A percentile compares a stretch with the other conserved stretches of the same genome.
phyloP scores from a whole-genome alignment of 2,797 vertebrate species.

The Acrossocheilus fasciatus region DNA sequence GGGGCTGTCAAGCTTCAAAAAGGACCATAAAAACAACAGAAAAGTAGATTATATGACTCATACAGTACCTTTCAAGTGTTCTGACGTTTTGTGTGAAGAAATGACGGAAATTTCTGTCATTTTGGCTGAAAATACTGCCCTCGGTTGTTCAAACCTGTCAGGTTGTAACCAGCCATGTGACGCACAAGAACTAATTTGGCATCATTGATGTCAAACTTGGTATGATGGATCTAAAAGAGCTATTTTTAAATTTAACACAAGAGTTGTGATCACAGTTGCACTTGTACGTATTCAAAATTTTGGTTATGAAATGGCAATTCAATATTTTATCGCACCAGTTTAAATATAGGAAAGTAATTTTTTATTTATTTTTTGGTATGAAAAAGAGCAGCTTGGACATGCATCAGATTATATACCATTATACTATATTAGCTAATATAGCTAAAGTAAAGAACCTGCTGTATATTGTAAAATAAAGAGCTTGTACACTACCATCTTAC shows the following conservation, averaged over 20 bases:
- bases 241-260: neutral
- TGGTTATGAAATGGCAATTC: neutral
- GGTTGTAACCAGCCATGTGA: neutral
- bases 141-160: neutral
- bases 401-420: neutral
- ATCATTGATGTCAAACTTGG: neutral
- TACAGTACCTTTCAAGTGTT: constrained; percentile 5
- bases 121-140: neutral
- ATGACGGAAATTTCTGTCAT: neutral
- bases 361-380: neutral
- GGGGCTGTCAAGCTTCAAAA: constrained; percentile 28
- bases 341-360: neutral
- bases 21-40: neutral
- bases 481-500: neutral
- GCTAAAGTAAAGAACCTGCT: neutral
- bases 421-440: neutral
- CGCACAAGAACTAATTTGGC: neutral
- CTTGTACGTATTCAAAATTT: neutral
- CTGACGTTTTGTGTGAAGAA: neutral
- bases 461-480: neutral
- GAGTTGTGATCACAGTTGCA: neutral
- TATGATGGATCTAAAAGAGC: neutral
- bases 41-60: constrained; percentile 16
- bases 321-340: neutral
- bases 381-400: neutral